These are phyloP conservation scores for Alauda arvensis DNA, from an alignment of 2,797 vertebrate genomes.

Conservation along the genomic window DNA sequence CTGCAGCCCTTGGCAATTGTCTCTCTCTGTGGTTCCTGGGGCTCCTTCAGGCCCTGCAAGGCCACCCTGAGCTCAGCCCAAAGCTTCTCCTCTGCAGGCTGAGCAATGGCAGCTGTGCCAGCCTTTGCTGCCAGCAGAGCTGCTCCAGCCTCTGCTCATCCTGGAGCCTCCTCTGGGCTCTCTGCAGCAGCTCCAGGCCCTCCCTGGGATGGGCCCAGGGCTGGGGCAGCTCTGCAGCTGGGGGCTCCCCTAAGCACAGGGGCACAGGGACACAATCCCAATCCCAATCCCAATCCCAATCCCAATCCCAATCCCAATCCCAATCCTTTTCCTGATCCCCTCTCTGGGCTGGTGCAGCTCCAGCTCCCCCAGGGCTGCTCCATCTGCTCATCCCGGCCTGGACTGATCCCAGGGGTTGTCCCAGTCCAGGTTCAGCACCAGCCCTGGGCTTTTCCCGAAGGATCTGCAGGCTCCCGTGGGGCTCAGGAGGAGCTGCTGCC, in stretches of 20 bases:
- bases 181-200: not conserved
- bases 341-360: not conserved
- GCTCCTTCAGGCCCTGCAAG: not conserved
- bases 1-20: not conserved
- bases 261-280: not conserved
- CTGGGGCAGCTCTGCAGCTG: not conserved
- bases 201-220: not conserved
- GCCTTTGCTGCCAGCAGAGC: not conserved
- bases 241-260: not conserved
- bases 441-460: not conserved
- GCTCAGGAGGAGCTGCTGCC: not conserved
- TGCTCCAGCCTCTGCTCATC: not conserved
- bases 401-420: not conserved
- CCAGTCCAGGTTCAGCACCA: not conserved
- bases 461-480: not conserved
- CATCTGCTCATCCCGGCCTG: not conserved
- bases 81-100: not conserved
- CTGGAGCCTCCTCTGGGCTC: not conserved
- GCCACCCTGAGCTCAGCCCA: not conserved
- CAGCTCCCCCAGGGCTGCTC: not conserved
- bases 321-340: not conserved
- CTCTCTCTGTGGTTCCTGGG: not conserved
- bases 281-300: too few relatives aligned
- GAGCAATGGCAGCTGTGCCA: not conserved
- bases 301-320: too few relatives aligned